These are phyloP conservation scores for Rhabditophanes sp. DNA, from an alignment of 2,888 invertebrate species.

Conservation along the genomic window DNA sequence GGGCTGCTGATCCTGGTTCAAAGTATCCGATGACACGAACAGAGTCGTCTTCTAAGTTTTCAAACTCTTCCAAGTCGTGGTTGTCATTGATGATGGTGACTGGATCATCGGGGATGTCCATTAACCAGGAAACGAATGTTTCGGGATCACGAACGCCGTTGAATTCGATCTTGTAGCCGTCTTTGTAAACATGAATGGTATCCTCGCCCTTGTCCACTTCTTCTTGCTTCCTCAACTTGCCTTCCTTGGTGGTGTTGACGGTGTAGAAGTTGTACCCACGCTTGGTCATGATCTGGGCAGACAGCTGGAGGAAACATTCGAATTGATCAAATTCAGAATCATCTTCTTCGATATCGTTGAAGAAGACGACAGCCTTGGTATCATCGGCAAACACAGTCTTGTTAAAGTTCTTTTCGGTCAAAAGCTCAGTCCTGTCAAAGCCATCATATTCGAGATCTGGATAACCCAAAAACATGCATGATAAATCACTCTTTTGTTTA, in stretches of 20 bases:
- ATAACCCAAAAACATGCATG: constrained; percentile 44
- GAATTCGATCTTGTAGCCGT: constrained; percentile 44
- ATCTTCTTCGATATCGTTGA: constrained; percentile 42
- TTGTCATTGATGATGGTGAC: constrained; percentile 44
- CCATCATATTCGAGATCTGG: constrained; percentile 44
- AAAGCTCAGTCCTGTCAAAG: constrained; percentile 14
- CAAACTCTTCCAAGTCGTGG: constrained; percentile 43
- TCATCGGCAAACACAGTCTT: constrained; percentile 43
- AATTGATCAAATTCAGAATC: constrained; percentile 43
- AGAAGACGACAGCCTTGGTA: constrained; percentile 43
- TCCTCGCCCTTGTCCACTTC: constrained; percentile 42
- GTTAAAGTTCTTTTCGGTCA: constrained; percentile 44
- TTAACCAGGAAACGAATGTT: constrained; percentile 44
- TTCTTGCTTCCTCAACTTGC: constrained; percentile 39
- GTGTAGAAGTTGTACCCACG: constrained; percentile 44
- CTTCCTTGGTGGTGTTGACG: constrained; percentile 43
- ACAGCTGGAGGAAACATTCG: constrained; percentile 44
- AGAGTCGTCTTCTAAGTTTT: constrained; percentile 37
- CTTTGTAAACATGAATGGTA: constrained; percentile 43
- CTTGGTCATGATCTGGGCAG: constrained; percentile 44
- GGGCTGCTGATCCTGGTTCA: constrained; percentile 42
- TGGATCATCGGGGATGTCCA: constrained; percentile 45
- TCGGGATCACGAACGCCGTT: constrained; percentile 44
- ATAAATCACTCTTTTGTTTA: too few species aligned
- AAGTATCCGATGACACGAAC: constrained; percentile 43